These are phyloP conservation scores for Alosa sapidissima DNA, from an alignment of 2,797 vertebrate species.

Conservation along the genomic window DNA sequence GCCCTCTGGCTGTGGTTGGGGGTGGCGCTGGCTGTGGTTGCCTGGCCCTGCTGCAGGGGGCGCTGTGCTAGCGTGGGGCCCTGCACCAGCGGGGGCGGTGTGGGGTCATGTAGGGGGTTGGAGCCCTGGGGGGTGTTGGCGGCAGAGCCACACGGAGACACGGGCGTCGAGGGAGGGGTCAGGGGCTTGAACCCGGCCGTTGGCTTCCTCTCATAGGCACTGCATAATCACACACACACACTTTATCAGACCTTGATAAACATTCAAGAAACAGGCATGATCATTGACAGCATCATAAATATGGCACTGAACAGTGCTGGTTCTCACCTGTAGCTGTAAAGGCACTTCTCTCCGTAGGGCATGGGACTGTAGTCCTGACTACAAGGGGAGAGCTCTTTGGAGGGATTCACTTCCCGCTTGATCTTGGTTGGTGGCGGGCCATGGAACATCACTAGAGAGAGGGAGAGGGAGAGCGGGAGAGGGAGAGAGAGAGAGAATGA, in stretches of 20 bases:
- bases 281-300: background rate
- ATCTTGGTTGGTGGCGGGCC: slow-evolving; percentile 90
- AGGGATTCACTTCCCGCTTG: slow-evolving; percentile 90
- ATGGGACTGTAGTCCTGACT: slow-evolving; percentile 87
- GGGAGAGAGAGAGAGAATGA: background rate
- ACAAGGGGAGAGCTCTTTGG: slow-evolving; percentile 87
- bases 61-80: slow-evolving; percentile 52
- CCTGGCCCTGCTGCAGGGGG: slow-evolving; percentile 63
- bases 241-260: background rate
- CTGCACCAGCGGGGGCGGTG: slow-evolving; percentile 58
- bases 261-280: background rate
- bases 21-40: slow-evolving; percentile 48
- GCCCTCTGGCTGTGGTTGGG: slow-evolving; percentile 58
- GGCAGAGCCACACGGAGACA: slow-evolving; percentile 78
- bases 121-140: slow-evolving; percentile 67
- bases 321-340: slow-evolving; percentile 95
- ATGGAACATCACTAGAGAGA: slow-evolving; percentile 89
- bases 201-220: slow-evolving; percentile 97
- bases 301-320: background rate
- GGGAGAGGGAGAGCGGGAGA: background rate
- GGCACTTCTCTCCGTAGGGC: slow-evolving; percentile 96
- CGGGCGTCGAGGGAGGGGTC: slow-evolving; percentile 87
- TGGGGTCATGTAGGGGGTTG: slow-evolving; percentile 67
- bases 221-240: slow-evolving; percentile 53
- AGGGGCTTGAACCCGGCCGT: slow-evolving; percentile 90